These are phyloP conservation scores for Netelia fuscicornis DNA, from an alignment of 2,888 invertebrate species.

Conservation along the genomic window DNA sequence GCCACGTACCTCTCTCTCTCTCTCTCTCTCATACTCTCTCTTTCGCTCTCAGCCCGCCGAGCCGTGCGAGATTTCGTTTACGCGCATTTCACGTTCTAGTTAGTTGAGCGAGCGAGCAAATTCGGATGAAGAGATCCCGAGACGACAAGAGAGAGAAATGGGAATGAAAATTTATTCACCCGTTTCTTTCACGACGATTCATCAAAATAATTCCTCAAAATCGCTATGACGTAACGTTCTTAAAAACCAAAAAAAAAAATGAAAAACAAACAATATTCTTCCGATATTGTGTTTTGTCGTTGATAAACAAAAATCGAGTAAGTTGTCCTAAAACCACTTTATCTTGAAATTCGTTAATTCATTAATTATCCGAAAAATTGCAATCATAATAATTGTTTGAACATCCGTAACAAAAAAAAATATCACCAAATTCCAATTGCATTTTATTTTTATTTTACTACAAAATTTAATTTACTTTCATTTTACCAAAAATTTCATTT, in stretches of 20 bases:
- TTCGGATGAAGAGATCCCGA: constrained; percentile 36
- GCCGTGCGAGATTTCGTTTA: constrained; percentile 72
- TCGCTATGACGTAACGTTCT: too few species aligned
- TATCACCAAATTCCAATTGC: background rate
- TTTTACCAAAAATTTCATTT: too few species aligned
- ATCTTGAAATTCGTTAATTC: background rate
- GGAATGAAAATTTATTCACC: constrained; percentile 37
- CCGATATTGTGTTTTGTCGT: background rate
- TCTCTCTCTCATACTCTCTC: constrained; percentile 28
- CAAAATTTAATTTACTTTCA: too few species aligned
- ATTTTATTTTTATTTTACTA: too few species aligned
- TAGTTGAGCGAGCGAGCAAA: constrained; percentile 57
- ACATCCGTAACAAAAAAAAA: background rate
- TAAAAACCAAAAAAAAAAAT: background rate
- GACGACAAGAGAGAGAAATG: constrained; percentile 32
- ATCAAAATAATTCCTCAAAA: background rate
- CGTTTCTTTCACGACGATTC: constrained; percentile 2
- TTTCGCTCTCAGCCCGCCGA: constrained; percentile 75
- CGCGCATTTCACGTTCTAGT: constrained; percentile 77
- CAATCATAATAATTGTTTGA: background rate
- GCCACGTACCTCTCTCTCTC: constrained; percentile 38
- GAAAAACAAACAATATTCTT: background rate
- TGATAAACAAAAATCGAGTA: background rate
- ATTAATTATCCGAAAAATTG: background rate
- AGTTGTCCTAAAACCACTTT: background rate